Percentiles rank a stretch among this genome's conserved stretches.
These are phyloP conservation scores for Idaea straminata DNA, from an alignment of 2,888 invertebrate species.

Conservation along the genomic window DNA sequence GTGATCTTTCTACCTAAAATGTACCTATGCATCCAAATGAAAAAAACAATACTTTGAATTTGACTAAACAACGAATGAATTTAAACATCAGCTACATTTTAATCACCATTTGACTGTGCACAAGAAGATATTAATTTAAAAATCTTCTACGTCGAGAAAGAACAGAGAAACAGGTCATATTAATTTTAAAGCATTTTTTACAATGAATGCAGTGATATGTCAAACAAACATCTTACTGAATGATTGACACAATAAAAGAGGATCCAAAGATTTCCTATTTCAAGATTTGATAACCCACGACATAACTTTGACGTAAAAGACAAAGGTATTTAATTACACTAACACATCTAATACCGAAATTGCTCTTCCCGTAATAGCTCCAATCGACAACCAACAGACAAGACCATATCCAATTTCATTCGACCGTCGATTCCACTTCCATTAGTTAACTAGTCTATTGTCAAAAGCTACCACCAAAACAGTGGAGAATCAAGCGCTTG, in stretches of 20 bases:
- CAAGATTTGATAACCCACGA: neutral
- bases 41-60: too few species aligned
- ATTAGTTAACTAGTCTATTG: constrained; percentile 74
- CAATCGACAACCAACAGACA: constrained; percentile 47
- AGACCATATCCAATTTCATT: constrained; percentile 61
- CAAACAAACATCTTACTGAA: too few species aligned
- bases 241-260: neutral
- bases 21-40: too few species aligned
- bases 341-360: constrained; percentile 33
- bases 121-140: too few species aligned
- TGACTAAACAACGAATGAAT: too few species aligned
- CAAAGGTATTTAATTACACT: constrained; percentile 8
- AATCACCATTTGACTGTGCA: too few species aligned
- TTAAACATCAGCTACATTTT: too few species aligned
- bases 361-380: constrained; percentile 38
- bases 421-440: constrained; percentile 58
- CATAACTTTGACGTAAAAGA: neutral
- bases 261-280: neutral
- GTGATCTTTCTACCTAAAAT: too few species aligned
- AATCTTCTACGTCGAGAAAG: neutral
- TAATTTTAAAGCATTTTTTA: neutral
- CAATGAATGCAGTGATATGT: too few species aligned
- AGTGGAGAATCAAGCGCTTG: constrained; percentile 60
- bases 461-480: constrained; percentile 75
- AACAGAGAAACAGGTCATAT: neutral